Base-by-base conservation (phyloP, 1,140 invertebrate genomes). In the Macrosteles quadrilineatus region DNA sequence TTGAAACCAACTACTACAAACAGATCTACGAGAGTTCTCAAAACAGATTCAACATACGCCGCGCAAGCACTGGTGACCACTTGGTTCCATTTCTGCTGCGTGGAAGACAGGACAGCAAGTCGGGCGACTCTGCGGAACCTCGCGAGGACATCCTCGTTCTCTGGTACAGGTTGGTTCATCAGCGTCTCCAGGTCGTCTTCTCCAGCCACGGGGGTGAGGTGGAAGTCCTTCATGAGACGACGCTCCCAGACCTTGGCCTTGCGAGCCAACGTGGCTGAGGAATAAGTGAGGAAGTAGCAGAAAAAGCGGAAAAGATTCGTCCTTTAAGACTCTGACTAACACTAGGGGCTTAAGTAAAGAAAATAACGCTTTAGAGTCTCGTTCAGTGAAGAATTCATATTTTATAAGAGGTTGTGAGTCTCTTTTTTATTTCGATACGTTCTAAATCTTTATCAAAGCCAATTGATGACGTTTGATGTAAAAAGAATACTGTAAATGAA, bases 151-250 rank as follows among this genome's bases (percentile, higher is more conserved):
- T 86, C 85, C 77, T 92, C 91, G 53, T 83, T 84, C 62, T 83
- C 83, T 25, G 85, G 84, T 19, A 81, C 80, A 0, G 81, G 79
- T 43, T 81, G 80, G 40, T 77, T 78, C 57, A 84, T 76, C 73
- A 74, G 75, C 36, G 80, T 73, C 29, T 77, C 79, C 11, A 85
- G 82, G 27, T 86, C 85, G 69, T 87, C 86, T 0, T 87, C 82
- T 1, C 82, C 76, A 36, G 85, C 81, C 9, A 91, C 85, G 0
- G 91, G 88, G 0, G 89, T 85, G 29, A 95, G 90, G 76, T 93
- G 91, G 82, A 95, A 95, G 77, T 93, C 91, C 78, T 92, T 92
- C 88, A 95, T 92, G 31, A 95, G 80, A 0, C 90, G 83, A 30
- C 93, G 83, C 76, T 95, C 92, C 90, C 92, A 93, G 0, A 92